Evolutionary conservation across 2,888 invertebrate species (phyloP).

Genomic region (Cerceris rybyensis): DNA sequence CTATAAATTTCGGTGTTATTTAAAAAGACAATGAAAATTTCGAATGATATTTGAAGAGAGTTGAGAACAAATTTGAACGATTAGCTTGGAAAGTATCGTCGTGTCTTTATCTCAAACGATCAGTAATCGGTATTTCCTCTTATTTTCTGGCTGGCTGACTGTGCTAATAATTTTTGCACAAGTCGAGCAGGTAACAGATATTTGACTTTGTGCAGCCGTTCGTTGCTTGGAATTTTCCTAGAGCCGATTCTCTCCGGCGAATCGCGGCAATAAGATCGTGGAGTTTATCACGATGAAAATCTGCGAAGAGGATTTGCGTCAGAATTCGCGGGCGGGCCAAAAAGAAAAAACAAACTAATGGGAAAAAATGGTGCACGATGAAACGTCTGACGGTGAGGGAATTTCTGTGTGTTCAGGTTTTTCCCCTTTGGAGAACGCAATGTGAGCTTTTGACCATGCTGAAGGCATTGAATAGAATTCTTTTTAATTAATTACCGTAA

Average conservation of each 20-base stretch:
- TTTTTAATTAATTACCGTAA: no score
- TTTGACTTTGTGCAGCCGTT: constrained; percentile 6
- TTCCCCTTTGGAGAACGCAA: no score
- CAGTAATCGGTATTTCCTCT: background rate
- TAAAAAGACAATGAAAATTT: no score
- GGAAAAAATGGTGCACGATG: background rate
- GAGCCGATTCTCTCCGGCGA: background rate
- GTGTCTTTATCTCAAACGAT: background rate
- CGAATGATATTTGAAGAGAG: no score
- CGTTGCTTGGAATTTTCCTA: constrained; percentile 34
- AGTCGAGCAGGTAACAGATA: constrained; percentile 18
- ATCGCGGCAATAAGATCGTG: background rate
- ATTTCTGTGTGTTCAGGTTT: no score
- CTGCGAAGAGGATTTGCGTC: background rate
- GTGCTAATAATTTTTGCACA: constrained; percentile 6
- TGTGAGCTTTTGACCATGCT: no score
- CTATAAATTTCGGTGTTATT: no score
- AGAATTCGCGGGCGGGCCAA: background rate
- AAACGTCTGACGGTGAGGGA: no score
- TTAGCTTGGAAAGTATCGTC: no score
- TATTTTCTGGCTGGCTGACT: background rate
- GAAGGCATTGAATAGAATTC: no score
- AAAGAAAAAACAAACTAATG: background rate
- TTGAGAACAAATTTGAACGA: no score
- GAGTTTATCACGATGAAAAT: background rate